phyloP scores from a whole-genome alignment of 2,797 vertebrate genomes.

The Crocodylus rhombifer region DNA sequence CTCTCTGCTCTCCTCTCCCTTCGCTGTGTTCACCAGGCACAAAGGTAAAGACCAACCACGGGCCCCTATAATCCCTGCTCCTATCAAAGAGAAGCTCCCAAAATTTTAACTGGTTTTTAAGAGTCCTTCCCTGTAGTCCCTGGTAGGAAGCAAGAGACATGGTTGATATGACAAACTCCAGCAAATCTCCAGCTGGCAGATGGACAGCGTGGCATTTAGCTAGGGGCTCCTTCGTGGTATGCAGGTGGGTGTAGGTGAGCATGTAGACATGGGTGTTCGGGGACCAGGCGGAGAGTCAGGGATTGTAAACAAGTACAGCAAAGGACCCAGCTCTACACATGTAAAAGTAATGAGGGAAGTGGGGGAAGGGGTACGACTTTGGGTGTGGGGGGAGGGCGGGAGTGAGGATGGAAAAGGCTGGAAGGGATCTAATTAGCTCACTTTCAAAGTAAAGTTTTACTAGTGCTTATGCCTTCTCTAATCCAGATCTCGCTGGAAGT shows the following conservation, averaged over 20 bases:
- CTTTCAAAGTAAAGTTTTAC: background rate
- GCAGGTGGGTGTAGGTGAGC: rapidly evolving
- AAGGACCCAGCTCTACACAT: background rate
- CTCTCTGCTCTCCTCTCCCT: background rate
- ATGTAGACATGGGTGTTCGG: background rate
- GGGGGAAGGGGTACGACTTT: background rate
- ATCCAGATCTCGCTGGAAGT: constrained; percentile 7
- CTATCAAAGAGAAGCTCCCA: background rate
- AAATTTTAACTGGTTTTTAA: background rate
- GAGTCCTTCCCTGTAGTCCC: background rate
- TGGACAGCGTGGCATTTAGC: background rate
- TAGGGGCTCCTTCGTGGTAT: background rate
- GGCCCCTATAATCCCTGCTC: background rate
- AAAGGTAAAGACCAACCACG: rapidly evolving
- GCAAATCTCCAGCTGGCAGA: background rate
- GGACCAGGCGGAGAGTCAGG: background rate
- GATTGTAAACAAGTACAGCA: background rate
- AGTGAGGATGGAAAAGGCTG: background rate
- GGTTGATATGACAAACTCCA: background rate
- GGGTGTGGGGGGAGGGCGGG: background rate
- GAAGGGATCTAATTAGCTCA: background rate
- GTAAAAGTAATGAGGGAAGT: background rate
- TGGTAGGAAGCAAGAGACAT: background rate
- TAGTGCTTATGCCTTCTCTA: background rate
- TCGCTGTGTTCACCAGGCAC: background rate